Conservation (phyloP, 1,140 invertebrate genomes). For the Helicorthomorpha holstii region DNA sequence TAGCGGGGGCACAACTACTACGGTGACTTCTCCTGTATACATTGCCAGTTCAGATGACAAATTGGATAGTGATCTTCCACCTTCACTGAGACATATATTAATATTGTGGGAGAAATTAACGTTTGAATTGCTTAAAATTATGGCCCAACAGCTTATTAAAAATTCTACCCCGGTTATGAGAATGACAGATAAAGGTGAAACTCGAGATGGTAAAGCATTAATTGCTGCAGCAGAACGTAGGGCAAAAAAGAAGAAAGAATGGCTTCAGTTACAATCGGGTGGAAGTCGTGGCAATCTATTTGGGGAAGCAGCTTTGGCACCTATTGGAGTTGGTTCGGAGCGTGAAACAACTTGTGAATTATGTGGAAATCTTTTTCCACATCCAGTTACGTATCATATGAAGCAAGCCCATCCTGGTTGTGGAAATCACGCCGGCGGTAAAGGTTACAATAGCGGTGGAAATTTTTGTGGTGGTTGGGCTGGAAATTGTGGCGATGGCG, state of each 20-base stretch:
- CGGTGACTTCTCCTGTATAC: neutral
- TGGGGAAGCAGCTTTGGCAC: conserved; percentile 18
- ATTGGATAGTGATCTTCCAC: conserved; percentile 49
- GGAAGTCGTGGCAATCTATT: conserved; percentile 24
- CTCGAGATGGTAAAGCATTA: conserved; percentile 8
- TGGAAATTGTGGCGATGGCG: conserved; percentile 72
- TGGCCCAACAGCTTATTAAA: conserved; percentile 39
- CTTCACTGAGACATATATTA: conserved; percentile 54
- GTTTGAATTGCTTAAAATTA: conserved; percentile 43
- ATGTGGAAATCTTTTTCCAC: conserved; percentile 54
- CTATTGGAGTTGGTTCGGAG: conserved; percentile 16
- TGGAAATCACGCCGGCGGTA: conserved; percentile 62
- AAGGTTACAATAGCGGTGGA: conserved; percentile 71
- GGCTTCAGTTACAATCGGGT: conserved; percentile 18
- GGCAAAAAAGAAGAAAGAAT: conserved; percentile 27
- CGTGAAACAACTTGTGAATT: conserved; percentile 63
- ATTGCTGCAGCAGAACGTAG: conserved; percentile 17
- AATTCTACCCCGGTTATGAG: conserved; percentile 20
- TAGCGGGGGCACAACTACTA: neutral
- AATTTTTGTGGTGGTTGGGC: conserved; percentile 72
- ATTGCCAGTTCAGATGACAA: conserved; percentile 13
- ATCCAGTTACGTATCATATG: conserved; percentile 85
- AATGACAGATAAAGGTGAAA: conserved; percentile 1
- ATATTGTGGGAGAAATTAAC: conserved; percentile 75
- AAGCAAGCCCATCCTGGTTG: conserved; percentile 73